Evolutionary conservation across 2,797 vertebrate species (phyloP).

Genomic region (Todus mexicanus): DNA sequence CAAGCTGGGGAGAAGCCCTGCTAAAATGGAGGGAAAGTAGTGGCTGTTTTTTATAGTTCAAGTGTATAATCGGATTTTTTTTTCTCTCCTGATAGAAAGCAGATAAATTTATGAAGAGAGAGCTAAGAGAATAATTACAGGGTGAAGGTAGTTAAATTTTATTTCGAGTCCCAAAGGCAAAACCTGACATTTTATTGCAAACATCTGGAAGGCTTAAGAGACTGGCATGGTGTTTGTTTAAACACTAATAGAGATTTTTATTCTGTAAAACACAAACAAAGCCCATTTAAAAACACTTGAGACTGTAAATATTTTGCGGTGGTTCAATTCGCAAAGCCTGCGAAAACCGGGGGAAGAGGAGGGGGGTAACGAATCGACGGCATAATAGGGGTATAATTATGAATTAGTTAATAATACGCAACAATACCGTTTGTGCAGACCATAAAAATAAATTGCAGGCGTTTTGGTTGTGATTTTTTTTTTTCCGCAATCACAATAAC

Average conservation of each 20-base stretch:
- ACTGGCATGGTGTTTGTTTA: conserved; percentile 73
- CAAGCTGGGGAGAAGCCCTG: not conserved
- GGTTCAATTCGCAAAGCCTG: conserved; percentile 36
- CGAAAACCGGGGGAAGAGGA: not conserved
- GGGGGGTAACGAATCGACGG: not conserved
- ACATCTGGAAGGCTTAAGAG: conserved; percentile 78
- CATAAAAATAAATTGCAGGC: conserved; percentile 51
- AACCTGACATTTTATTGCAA: conserved; percentile 82
- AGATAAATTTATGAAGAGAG: conserved; percentile 81
- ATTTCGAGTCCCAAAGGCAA: conserved; percentile 81
- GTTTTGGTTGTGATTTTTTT: not conserved
- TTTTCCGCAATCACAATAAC: not conserved
- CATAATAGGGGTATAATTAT: conserved; percentile 4
- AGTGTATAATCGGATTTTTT: conserved; percentile 68
- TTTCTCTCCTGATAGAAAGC: conserved; percentile 72
- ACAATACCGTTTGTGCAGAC: conserved; percentile 37
- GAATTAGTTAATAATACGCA: conserved; percentile 34
- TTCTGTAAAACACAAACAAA: conserved; percentile 71
- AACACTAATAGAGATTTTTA: conserved; percentile 73
- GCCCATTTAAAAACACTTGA: conserved; percentile 49
- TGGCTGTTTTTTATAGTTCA: conserved; percentile 66
- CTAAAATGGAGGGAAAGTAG: conserved; percentile 63
- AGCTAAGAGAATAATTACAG: conserved; percentile 82
- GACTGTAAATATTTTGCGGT: conserved; percentile 46
- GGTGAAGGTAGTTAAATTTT: conserved; percentile 81